Conservation (phyloP, 2,797 vertebrate genomes). For the Zalophus californianus region DNA sequence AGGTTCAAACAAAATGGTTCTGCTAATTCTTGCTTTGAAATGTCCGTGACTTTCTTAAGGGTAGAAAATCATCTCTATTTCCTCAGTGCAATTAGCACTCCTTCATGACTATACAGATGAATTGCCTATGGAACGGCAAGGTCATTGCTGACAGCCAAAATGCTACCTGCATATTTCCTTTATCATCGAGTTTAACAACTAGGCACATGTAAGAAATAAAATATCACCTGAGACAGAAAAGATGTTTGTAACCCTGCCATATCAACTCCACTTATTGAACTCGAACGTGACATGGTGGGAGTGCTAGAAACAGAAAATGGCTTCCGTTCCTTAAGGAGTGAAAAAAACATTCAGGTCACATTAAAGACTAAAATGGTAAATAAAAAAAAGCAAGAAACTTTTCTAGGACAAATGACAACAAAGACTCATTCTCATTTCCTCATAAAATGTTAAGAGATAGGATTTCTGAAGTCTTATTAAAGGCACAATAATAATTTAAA, state of each 20-base stretch:
- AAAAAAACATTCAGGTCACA: slow-evolving; percentile 23
- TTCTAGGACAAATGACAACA: slow-evolving; percentile 42
- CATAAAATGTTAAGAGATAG: slow-evolving; percentile 3
- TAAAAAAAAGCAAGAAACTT: background rate
- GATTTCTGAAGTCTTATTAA: slow-evolving; percentile 31
- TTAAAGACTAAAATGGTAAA: slow-evolving; percentile 12
- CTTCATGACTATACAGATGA: background rate
- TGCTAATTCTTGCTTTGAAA: slow-evolving; percentile 48
- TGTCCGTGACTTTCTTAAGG: slow-evolving; percentile 33
- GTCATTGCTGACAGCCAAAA: background rate
- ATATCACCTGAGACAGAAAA: slow-evolving; percentile 92
- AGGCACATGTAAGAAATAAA: background rate
- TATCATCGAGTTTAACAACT: background rate
- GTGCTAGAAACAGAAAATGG: slow-evolving; percentile 91
- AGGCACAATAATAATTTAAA: slow-evolving; percentile 9
- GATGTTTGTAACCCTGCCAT: slow-evolving; percentile 93
- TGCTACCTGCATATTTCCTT: background rate
- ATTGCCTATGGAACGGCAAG: background rate
- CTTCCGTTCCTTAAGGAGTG: slow-evolving; percentile 92
- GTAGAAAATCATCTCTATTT: slow-evolving; percentile 25
- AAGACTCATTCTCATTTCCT: slow-evolving; percentile 4
- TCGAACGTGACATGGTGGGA: slow-evolving; percentile 96
- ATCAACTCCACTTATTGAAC: slow-evolving; percentile 95
- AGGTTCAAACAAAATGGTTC: background rate
- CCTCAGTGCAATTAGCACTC: background rate